Conservation (phyloP, 2,888 invertebrate genomes). For the Bombylius major region DNA sequence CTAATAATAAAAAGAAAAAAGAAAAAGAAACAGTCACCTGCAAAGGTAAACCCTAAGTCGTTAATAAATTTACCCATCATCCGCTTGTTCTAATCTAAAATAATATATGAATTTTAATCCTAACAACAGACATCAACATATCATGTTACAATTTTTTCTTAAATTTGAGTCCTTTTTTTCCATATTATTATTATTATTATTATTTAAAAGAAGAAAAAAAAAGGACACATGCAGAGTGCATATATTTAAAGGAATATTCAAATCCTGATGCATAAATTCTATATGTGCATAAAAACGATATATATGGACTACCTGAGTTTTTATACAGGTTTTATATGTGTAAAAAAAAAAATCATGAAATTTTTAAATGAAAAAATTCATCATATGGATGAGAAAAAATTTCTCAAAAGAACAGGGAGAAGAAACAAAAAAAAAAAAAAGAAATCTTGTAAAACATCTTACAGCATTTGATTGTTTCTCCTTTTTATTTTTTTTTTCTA, state of each 20-base stretch:
- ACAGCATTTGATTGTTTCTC: too few relatives aligned
- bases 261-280: constrained; percentile 4
- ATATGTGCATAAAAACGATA: too few relatives aligned
- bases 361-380: too few relatives aligned
- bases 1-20: not conserved
- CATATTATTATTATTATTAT: not conserved
- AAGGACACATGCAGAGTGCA: constrained; percentile 1
- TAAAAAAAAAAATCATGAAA: too few relatives aligned
- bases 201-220: not conserved
- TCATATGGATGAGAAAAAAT: too few relatives aligned
- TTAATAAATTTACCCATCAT: not conserved
- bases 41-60: not conserved
- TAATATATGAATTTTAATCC: not conserved
- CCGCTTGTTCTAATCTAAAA: not conserved
- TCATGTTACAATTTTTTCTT: constrained; percentile 14
- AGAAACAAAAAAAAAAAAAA: too few relatives aligned
- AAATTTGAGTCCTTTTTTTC: not conserved
- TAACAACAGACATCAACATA: constrained; percentile 7
- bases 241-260: constrained; percentile 7
- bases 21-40: constrained; percentile 7
- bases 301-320: too few relatives aligned
- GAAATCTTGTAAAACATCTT: too few relatives aligned
- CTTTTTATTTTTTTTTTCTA: too few relatives aligned
- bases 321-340: too few relatives aligned
- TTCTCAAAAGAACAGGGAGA: too few relatives aligned